phyloP scores from a whole-genome alignment of 2,888 invertebrate species.

The Chrysolina oricalcia region DNA sequence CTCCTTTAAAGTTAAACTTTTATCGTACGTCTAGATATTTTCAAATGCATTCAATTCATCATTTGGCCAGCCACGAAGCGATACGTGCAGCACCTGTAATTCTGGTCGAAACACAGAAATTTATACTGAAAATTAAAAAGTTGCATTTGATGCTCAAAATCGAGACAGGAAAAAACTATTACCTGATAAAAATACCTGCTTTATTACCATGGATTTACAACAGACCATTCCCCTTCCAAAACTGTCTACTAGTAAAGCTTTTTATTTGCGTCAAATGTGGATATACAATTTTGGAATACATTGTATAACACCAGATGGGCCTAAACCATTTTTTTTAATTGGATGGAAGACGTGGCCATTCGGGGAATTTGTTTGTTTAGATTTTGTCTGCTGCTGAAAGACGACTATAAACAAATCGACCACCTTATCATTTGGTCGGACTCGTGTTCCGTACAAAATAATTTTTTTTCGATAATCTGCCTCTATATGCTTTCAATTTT shows the following conservation, averaged over 20 bases:
- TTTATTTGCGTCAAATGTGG: conserved; percentile 56
- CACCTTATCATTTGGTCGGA: conserved; percentile 52
- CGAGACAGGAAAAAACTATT: conserved; percentile 25
- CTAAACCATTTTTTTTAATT: conserved; percentile 45
- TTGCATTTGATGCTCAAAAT: conserved; percentile 42
- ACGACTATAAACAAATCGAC: conserved; percentile 40
- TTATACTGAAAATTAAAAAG: conserved; percentile 14
- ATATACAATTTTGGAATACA: conserved; percentile 54
- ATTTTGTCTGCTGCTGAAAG: conserved; percentile 34
- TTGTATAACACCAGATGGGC: conserved; percentile 24
- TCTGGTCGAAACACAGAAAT: conserved; percentile 18
- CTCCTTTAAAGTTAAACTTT: conserved; percentile 5
- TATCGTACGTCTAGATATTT: conserved; percentile 22
- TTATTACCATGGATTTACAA: conserved; percentile 53
- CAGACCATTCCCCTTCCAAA: conserved; percentile 55
- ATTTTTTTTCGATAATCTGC: conserved; percentile 58
- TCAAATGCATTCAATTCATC: conserved; percentile 34
- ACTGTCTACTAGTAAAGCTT: conserved; percentile 51
- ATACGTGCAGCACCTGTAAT: conserved; percentile 41
- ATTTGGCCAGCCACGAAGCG: conserved; percentile 34
- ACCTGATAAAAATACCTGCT: conserved; percentile 27
- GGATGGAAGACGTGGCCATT: conserved; percentile 57
- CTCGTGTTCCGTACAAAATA: conserved; percentile 62
- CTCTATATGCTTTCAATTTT: conserved; percentile 56
- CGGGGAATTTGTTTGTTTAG: conserved; percentile 32